Evolutionary conservation across 1,140 invertebrate species (phyloP), one percentile per base, ranked within the genome.

Genomic region (Drosophila burlai): DNA sequence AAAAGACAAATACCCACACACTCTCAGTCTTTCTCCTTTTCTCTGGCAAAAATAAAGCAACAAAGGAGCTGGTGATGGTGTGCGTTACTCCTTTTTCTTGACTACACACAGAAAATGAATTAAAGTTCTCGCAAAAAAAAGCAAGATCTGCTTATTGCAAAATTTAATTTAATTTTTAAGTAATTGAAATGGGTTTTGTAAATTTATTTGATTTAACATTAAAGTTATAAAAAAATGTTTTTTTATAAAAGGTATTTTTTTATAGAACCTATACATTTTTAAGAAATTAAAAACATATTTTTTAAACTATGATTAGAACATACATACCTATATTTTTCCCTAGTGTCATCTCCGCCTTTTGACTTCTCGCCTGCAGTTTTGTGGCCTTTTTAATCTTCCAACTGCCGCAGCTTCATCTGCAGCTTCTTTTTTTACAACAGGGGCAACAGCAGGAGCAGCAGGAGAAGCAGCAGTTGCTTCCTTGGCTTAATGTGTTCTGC

Each of bases 401-500:
- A 84, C 76, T 77, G 73, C 66, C 38, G 77, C 59, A 65, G 62
- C 66, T 84, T 71, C 61, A 80, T 60, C 74, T 76, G 66, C 81
- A 80, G 43, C 38, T 71, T n/a, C 66, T 13, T 52, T 57, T 59
- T 24, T 38, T 24, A 18, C 36, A 31, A 34, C 55, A n/a, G 15
- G 3, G 10, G 34, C 34, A 34, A 36, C n/a, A 61, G 38, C 29
- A 36, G 21, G 15, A 47, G 36, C 24, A 40, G 38, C 54, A 16
- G 15, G 40, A 61, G 55, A 13, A 42, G 29, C 18, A 58, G 43
- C 36, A 60, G 45, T 34, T 16, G 26, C 47, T 77, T 78, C 55
- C 61, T 80, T 67, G 68, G 66, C 80, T 73, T 89, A 89, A 87
- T 86, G 83, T 83, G 84, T 68, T 87, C 66, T 69, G 61, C 60